These are phyloP conservation scores for Brachyhypopomus occidentalis DNA, from an alignment of 2,113 vertebrate genomes.

Conservation along the genomic window DNA sequence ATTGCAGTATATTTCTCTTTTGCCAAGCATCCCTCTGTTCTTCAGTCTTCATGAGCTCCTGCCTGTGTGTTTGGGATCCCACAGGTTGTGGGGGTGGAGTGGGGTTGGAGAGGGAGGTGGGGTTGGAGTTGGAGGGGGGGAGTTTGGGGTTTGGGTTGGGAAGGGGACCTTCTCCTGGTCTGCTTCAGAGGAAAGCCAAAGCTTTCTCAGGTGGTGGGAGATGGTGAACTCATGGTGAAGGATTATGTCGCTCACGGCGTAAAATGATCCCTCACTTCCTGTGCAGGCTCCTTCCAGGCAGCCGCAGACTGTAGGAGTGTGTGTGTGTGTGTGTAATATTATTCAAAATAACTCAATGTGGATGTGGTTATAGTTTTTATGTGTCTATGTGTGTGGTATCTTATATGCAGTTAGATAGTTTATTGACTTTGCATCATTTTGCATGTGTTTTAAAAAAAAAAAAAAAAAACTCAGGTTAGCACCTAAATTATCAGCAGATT, in stretches of 20 bases:
- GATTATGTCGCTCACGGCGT: constrained; percentile 70
- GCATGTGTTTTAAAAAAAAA: neutral
- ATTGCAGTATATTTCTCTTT: too few relatives aligned
- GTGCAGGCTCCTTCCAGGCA: constrained; percentile 64
- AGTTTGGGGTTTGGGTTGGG: too few relatives aligned
- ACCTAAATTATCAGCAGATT: neutral
- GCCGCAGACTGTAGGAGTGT: constrained; percentile 54
- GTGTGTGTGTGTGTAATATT: neutral
- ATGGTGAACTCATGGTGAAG: constrained; percentile 75
- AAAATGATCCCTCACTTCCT: constrained; percentile 76
- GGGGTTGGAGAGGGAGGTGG: too few relatives aligned
- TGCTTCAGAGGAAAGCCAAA: constrained; percentile 39
- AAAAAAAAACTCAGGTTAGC: neutral
- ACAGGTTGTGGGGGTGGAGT: too few relatives aligned
- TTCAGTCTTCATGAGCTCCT: too few relatives aligned
- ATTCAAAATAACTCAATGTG: neutral
- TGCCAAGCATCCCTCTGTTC: too few relatives aligned
- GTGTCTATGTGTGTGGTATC: neutral
- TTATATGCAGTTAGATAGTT: neutral
- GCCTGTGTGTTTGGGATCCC: too few relatives aligned
- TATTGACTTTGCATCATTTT: neutral
- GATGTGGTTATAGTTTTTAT: neutral
- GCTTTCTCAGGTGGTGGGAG: constrained; percentile 61
- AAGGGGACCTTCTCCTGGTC: constrained; percentile 36
- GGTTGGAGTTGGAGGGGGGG: too few relatives aligned